Conservation (phyloP, 1,140 invertebrate species). For the Drosophila seguyi region DNA sequence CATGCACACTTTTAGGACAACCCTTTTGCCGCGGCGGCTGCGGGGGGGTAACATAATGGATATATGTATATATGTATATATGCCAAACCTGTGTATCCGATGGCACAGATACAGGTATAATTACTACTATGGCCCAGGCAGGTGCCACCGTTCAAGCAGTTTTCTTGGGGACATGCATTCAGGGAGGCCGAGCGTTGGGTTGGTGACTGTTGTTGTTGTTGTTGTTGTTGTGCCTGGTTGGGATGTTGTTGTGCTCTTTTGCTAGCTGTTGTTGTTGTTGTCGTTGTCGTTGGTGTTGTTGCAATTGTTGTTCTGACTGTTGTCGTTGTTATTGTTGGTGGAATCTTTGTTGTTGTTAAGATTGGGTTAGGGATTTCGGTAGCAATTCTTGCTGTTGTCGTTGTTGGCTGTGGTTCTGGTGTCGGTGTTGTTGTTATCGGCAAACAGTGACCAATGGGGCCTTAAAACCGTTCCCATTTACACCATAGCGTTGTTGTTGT, state of each 20-base stretch:
- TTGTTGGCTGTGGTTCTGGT: conserved; percentile 64
- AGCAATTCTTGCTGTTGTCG: conserved; percentile 37
- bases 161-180: conserved; percentile 84
- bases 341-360: conserved; percentile 62
- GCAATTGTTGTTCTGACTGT: conserved; percentile 39
- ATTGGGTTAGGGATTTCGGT: conserved; percentile 48
- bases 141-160: conserved; percentile 85
- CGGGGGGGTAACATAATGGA: conserved; percentile 17
- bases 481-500: conserved; percentile 17
- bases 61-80: conserved; percentile 17
- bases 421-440: conserved; percentile 76
- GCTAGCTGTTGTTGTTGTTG: conserved; percentile 53
- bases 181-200: conserved; percentile 76
- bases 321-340: conserved; percentile 57
- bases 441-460: conserved; percentile 83
- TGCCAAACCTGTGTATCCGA: conserved; percentile 86
- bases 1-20: conserved; percentile 60
- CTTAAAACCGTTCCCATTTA: conserved; percentile 51
- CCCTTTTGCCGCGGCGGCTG: conserved; percentile 26
- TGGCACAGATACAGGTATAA: conserved; percentile 87
- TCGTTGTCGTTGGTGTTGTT: conserved; percentile 44
- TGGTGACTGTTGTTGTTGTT: conserved; percentile 53
- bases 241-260: conserved; percentile 42
- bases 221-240: conserved; percentile 39
- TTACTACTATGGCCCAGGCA: conserved; percentile 85